Evolutionary conservation across 2,888 invertebrate genomes (phyloP), one percentile per base, ranked within the genome.

Genomic region (Glyphotaelius pellucidus): DNA sequence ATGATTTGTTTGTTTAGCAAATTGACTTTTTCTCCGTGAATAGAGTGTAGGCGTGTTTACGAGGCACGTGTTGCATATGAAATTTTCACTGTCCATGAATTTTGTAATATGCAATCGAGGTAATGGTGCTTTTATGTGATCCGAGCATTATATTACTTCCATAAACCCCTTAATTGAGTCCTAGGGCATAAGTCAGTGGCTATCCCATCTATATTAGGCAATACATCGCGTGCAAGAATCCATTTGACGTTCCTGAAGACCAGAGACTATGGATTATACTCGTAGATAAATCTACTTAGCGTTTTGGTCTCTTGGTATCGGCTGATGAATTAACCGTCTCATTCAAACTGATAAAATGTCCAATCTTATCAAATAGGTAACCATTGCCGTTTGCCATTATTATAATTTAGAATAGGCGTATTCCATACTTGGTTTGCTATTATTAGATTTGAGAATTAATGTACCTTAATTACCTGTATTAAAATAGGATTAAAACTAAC

Each of bases 101-200:
- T n/a, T 14, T 86, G 25, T 25, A 67, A n/a, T n/a, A 86, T 42
- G 47, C 42, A 86, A 86, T 86, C 86, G 86, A 86, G 86, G 30
- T 86, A 86, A 86, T 86, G 86, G 47, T 30, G 42, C 42, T 42
- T 86, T 86, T 86, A 86, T 86, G 86, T 42, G n/a, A 86, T 30
- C 42, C 30, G 12, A 4, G 42, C 42, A 30, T 86, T 30, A 86
- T 86, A 42, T 30, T n/a, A 86, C 42, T 86, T 86, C 86, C 86
- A 86, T 86, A 86, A 86, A 86, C n/a, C 5, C 42, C 38, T 86
- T 86, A 86, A 86, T 86, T 38, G 86, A 86, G 86, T 86, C 86
- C 1, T 86, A 86, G 86, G 83, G 83, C 47, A 30, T 42, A 86
- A 86, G 86, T 86, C 86, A 86, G 42, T 42, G 86, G 30, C 30